These are phyloP conservation scores for Lophotis ruficrista DNA, from an alignment of 2,113 vertebrate genomes.

Conservation along the genomic window DNA sequence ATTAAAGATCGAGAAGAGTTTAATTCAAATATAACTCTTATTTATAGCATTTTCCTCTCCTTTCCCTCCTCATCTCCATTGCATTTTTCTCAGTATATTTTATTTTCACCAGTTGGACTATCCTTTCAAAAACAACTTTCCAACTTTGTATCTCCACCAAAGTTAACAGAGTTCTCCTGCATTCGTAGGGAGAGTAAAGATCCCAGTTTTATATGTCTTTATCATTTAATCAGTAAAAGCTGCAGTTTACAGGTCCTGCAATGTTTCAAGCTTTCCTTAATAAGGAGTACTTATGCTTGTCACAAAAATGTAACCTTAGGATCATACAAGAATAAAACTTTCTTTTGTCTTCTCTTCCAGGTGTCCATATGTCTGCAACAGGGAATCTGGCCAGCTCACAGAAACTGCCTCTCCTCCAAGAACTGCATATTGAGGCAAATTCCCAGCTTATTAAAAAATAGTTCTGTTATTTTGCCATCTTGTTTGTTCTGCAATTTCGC, in stretches of 20 bases:
- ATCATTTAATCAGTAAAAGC: neutral
- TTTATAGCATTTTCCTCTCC: neutral
- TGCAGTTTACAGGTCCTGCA: neutral
- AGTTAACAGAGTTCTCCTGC: neutral
- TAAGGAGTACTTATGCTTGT: neutral
- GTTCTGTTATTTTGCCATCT: slow-evolving; percentile 62
- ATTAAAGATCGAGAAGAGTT: neutral
- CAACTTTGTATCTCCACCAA: neutral
- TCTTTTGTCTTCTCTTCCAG: slow-evolving; percentile 38
- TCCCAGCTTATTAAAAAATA: slow-evolving; percentile 73
- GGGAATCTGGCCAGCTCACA: slow-evolving; percentile 42
- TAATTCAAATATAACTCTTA: slow-evolving; percentile 6
- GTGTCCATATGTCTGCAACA: slow-evolving; percentile 3
- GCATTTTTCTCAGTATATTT: neutral
- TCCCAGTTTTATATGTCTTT: neutral
- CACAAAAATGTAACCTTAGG: neutral
- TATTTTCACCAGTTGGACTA: neutral
- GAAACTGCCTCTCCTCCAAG: slow-evolving; percentile 28
- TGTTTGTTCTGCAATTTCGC: slow-evolving; percentile 41
- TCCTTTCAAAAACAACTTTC: neutral
- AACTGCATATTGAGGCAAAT: slow-evolving; percentile 51
- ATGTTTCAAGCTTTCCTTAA: neutral
- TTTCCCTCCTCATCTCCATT: neutral
- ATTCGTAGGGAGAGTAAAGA: neutral
- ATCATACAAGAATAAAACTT: slow-evolving; percentile 34